Evolutionary conservation across 1,140 invertebrate genomes (phyloP).

Genomic region (Drosophila rufa): DNA sequence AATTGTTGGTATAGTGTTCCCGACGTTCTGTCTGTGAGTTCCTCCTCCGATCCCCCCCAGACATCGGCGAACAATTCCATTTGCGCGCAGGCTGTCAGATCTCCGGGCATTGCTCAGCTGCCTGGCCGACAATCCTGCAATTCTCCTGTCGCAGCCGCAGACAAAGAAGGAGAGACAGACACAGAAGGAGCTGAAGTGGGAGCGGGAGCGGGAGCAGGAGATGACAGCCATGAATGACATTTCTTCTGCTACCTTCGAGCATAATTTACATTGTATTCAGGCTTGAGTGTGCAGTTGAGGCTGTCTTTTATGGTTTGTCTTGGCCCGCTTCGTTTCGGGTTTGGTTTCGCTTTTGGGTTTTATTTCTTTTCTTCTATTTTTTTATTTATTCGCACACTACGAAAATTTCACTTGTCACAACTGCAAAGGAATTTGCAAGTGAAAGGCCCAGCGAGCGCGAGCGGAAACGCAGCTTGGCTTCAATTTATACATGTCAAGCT

Average conservation of each 20-base stretch:
- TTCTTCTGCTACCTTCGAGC: slow-evolving; percentile 62
- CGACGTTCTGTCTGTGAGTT: background rate
- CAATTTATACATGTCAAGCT: slow-evolving; percentile 66
- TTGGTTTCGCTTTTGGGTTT: slow-evolving; percentile 3
- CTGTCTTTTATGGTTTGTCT: slow-evolving; percentile 52
- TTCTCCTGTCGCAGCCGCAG: slow-evolving; percentile 42
- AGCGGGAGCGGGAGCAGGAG: slow-evolving; percentile 10
- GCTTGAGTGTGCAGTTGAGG: slow-evolving; percentile 47
- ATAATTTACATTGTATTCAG: slow-evolving; percentile 73
- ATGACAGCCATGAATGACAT: slow-evolving; percentile 72
- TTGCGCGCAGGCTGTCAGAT: slow-evolving; percentile 65
- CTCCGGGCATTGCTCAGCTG: slow-evolving; percentile 56
- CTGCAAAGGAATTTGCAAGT: slow-evolving; percentile 3
- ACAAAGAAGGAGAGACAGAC: slow-evolving; percentile 21
- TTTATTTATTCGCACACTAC: slow-evolving; percentile 1
- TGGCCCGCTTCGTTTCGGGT: slow-evolving; percentile 18
- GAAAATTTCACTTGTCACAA: slow-evolving; percentile 38
- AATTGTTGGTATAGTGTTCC: slow-evolving; percentile 5
- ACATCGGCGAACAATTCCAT: slow-evolving; percentile 67
- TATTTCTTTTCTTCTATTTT: background rate
- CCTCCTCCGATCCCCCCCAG: background rate
- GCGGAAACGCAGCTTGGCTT: slow-evolving; percentile 28
- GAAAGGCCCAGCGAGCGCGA: slow-evolving; percentile 1
- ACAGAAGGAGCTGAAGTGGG: slow-evolving; percentile 27
- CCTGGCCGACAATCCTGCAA: slow-evolving; percentile 60